A percentile compares a stretch with the other conserved stretches of the same genome.
Evolutionary conservation across 2,888 invertebrate genomes (phyloP).

Genomic region (Rhingia campestris): DNA sequence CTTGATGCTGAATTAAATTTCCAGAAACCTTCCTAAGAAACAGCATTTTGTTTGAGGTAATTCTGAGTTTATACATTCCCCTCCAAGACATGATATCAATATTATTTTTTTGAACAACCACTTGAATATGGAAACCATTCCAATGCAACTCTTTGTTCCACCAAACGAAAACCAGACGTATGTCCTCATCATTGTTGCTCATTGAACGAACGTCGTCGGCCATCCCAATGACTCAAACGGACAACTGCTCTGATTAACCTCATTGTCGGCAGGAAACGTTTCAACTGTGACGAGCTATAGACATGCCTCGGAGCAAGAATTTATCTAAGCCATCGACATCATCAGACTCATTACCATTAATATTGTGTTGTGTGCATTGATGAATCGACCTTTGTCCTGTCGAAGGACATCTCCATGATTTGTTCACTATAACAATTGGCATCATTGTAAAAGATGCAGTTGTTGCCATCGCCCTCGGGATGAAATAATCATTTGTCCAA

Average conservation of each 20-base stretch:
- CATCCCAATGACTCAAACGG: neutral
- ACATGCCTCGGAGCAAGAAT: slow-evolving; percentile 22
- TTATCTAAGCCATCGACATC: slow-evolving; percentile 28
- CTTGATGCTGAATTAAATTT: no score
- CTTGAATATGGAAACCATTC: no score
- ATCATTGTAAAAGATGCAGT: slow-evolving; percentile 36
- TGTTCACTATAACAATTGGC: slow-evolving; percentile 24
- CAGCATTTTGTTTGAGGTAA: no score
- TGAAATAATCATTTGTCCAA: slow-evolving; percentile 8
- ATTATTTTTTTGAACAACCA: no score
- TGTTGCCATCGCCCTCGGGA: neutral
- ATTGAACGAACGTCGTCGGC: no score
- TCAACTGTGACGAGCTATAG: slow-evolving; percentile 6
- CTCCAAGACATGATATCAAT: no score
- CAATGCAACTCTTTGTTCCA: no score
- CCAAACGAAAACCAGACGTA: no score
- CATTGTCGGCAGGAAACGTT: slow-evolving; percentile 51
- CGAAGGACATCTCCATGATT: neutral
- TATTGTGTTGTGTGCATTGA: slow-evolving; percentile 15
- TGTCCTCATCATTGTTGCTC: no score
- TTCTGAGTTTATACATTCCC: no score
- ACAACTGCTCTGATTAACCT: slow-evolving; percentile 41
- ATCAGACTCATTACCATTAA: slow-evolving; percentile 30
- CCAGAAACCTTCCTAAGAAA: no score
- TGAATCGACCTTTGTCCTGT: slow-evolving; percentile 21